Base-by-base conservation (phyloP, 2,113 vertebrate species). In the Dasyprocta punctata region DNA sequence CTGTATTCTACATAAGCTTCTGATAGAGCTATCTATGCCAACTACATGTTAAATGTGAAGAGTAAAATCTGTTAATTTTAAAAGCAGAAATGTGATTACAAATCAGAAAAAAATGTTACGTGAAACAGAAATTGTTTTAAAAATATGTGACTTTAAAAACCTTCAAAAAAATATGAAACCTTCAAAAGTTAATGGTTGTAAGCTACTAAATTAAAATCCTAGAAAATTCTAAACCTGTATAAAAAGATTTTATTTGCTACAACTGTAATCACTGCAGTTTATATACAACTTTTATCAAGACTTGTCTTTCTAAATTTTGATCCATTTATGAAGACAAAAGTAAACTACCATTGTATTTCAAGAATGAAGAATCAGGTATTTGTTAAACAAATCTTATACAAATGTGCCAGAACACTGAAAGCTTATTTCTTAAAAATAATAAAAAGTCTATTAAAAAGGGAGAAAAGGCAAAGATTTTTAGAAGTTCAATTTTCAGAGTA, bases 251-350 rank as follows among this genome's bases (percentile, higher is more conserved):
- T 92, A 87, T 89, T 78, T 88, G 80, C 44, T 61, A 17, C 33
- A 36, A 22, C 5, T 85, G 41, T 41, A 94, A 80, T 24, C 54
- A 97, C 33, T 96, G 75, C n/a, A 95, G 96, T 28, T 92, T 28
- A 96, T 5, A 94, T 0, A 87, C 17, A 96, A 82, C 44, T 81
- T 75, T 24, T 12, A 36, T 0, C 10, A 91, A 54, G 13, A 5
- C 67, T 41, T 24, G 20, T 11, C 33, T 60, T 93, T 89, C 38
- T 58, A 73, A 49, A 7, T 1, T 28, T 84, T 19, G 85, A 56
- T 19, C 73, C 5, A 75, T 41, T 91, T 93, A 49, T 41, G 38
- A 33, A 87, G 90, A 44, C 60, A 86, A 96, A 63, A 92, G 58
- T 67, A 83, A 96, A 58, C 58, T 17, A 71, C 14, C 61, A 38